A percentile compares a stretch with the other conserved stretches of the same genome.
phyloP scores from a whole-genome alignment of 2,888 invertebrate genomes.

The Orchestes rusci region DNA sequence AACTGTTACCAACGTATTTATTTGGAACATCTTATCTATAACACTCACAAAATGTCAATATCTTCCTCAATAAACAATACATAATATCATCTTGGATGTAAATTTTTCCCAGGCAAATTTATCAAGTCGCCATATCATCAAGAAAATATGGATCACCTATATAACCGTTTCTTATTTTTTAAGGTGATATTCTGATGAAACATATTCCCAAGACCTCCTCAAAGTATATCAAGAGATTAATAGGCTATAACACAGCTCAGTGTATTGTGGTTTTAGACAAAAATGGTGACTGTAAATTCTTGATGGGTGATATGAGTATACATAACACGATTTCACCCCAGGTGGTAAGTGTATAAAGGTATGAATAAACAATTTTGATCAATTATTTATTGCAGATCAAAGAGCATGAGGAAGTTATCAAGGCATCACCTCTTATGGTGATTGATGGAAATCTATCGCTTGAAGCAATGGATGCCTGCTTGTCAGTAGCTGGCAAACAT shows the following conservation, averaged over 20 bases:
- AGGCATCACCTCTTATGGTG: slow-evolving; percentile 64
- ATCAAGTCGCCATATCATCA: no score
- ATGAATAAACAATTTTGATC: background rate
- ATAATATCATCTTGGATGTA: no score
- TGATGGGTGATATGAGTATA: slow-evolving; percentile 79
- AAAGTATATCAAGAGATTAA: slow-evolving; percentile 35
- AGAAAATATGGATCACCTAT: no score
- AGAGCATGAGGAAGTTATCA: slow-evolving; percentile 52
- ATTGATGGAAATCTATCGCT: slow-evolving; percentile 78
- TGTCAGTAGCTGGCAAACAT: slow-evolving; percentile 54
- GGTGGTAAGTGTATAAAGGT: slow-evolving; percentile 47
- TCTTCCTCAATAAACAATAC: no score
- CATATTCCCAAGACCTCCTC: slow-evolving; percentile 36
- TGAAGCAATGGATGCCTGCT: slow-evolving; percentile 56
- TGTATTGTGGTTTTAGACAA: slow-evolving; percentile 70
- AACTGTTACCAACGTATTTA: no score
- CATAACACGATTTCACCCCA: slow-evolving; percentile 62
- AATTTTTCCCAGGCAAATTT: no score
- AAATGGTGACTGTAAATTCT: slow-evolving; percentile 69
- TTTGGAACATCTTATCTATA: no score
- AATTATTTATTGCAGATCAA: slow-evolving; percentile 47
- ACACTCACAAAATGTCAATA: no score
- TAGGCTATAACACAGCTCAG: slow-evolving; percentile 55
- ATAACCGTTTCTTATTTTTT: no score
- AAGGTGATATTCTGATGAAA: slow-evolving; percentile 15